Evolutionary conservation across 2,113 vertebrate genomes (phyloP).

Genomic region (Megaceryle maxima): DNA sequence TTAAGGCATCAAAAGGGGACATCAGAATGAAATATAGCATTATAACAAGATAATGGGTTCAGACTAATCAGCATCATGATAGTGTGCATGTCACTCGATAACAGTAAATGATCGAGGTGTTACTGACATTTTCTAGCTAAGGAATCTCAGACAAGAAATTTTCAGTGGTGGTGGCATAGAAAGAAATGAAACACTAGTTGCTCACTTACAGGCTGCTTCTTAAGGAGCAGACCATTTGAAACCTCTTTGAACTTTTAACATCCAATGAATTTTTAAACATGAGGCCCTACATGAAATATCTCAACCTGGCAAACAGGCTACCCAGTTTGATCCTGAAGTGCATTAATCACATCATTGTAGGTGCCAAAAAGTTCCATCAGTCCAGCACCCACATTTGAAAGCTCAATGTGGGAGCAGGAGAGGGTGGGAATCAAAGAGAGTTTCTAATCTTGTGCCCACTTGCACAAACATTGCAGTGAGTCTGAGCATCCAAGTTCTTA

Average conservation of each 20-base stretch:
- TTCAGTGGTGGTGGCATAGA: not conserved
- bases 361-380: not conserved
- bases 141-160: not conserved
- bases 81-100: not conserved
- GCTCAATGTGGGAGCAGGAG: not conserved
- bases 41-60: not conserved
- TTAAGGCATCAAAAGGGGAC: not conserved
- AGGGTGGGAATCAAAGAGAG: not conserved
- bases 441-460: not conserved
- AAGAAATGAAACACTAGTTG: not conserved
- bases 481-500: not conserved
- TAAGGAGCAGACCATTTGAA: not conserved
- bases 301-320: not conserved
- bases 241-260: not conserved
- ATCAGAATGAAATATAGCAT: not conserved
- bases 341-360: not conserved
- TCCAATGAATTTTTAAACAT: not conserved
- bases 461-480: not conserved
- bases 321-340: not conserved
- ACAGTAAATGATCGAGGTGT: not conserved
- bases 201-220: not conserved
- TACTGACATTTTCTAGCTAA: not conserved
- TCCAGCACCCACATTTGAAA: conserved; percentile 37
- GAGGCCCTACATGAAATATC: not conserved
- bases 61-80: not conserved